Conservation (phyloP, 2,113 vertebrate genomes). For the Rhinogobius similis region DNA sequence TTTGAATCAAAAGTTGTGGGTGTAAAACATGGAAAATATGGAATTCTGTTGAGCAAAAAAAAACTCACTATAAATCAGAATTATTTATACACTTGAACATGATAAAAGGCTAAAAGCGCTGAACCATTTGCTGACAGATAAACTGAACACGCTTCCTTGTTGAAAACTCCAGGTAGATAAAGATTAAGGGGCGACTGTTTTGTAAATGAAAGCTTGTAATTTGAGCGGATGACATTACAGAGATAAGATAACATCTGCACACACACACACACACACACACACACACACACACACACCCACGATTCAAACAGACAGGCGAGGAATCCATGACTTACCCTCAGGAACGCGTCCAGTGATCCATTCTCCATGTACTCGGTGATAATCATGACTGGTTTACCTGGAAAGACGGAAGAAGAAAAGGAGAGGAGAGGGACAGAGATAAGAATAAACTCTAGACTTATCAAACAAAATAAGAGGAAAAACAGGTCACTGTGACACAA, state of each 20-base stretch:
- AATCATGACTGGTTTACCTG: conserved; percentile 99
- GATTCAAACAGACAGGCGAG: conserved; percentile 11
- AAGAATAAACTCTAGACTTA: too few species aligned
- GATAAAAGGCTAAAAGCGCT: neutral
- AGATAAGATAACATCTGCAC: conserved; percentile 54
- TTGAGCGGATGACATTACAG: conserved; percentile 46
- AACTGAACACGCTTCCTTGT: conserved; percentile 1
- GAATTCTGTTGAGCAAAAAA: too few species aligned
- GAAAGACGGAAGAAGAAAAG: conserved; percentile 76
- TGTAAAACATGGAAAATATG: too few species aligned
- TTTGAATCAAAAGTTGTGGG: too few species aligned
- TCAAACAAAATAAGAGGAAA: too few species aligned
- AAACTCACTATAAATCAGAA: too few species aligned
- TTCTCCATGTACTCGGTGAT: conserved; percentile 99
- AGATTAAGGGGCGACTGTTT: conserved; percentile 48
- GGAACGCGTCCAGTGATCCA: conserved; percentile 96
- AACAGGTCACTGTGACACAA: too few species aligned
- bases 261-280: conserved; percentile 15
- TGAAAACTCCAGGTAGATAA: conserved; percentile 22
- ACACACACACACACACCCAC: conserved; percentile 8
- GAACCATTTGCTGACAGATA: conserved; percentile 24
- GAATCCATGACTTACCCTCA: conserved; percentile 87
- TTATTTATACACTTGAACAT: too few species aligned
- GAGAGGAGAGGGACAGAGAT: conserved; percentile 75
- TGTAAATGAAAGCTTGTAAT: conserved; percentile 49